phyloP scores from a whole-genome alignment of 2,797 vertebrate genomes.

The Dendrocincla fuliginosa region DNA sequence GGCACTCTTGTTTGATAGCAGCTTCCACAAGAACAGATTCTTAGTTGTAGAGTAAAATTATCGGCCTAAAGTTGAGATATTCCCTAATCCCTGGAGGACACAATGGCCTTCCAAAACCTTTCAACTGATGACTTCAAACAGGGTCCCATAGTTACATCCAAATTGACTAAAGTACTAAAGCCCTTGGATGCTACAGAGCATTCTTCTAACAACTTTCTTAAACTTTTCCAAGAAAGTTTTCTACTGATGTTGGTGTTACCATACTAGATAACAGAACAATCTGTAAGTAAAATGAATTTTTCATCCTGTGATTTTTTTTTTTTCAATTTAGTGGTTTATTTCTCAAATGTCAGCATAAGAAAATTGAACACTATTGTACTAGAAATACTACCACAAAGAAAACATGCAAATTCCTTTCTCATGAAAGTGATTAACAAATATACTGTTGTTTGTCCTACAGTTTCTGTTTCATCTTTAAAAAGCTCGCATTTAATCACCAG shows the following conservation, averaged over 20 bases:
- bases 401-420: neutral
- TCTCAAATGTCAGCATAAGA: neutral
- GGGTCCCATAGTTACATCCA: neutral
- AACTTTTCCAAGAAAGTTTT: neutral
- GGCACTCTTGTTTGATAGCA: neutral
- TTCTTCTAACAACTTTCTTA: neutral
- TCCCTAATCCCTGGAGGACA: neutral
- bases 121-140: neutral
- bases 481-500: neutral
- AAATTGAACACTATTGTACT: neutral
- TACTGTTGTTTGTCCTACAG: neutral
- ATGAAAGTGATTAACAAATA: neutral
- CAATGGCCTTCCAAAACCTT: neutral
- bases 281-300: neutral
- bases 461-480: neutral
- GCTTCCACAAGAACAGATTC: neutral
- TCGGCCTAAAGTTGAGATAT: neutral
- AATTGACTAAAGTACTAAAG: neutral
- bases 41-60: neutral
- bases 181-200: neutral
- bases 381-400: neutral
- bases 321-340: neutral
- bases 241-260: neutral
- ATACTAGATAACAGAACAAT: neutral
- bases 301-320: neutral